Conservation (phyloP, 2,888 invertebrate species). For the Neoaliturus tenellus region DNA sequence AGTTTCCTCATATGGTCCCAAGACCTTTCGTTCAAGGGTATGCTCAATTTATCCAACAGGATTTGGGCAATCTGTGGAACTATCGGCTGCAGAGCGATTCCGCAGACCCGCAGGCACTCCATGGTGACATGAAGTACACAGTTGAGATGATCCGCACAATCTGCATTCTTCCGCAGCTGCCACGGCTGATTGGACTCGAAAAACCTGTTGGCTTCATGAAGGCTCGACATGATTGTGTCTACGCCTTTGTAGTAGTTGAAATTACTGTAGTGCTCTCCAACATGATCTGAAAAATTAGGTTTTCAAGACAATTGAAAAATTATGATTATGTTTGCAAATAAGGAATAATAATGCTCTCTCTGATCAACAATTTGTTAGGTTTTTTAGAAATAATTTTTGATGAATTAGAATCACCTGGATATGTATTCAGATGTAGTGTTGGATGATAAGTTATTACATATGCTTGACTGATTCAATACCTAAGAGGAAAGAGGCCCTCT, state of each 20-base stretch:
- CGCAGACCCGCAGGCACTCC: conserved; percentile 86
- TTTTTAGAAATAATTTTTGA: too few relatives aligned
- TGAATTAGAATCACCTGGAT: too few relatives aligned
- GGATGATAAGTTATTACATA: too few relatives aligned
- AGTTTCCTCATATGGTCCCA: conserved; percentile 74
- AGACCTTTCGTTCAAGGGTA: conserved; percentile 73
- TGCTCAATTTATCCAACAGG: conserved; percentile 82
- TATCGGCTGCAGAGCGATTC: conserved; percentile 90
- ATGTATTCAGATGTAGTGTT: too few relatives aligned
- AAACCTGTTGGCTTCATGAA: conserved; percentile 90
- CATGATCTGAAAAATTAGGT: conserved; percentile 75
- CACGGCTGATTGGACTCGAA: conserved; percentile 93
- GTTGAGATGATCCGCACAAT: conserved; percentile 75
- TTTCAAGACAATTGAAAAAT: too few relatives aligned
- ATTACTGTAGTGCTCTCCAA: conserved; percentile 81
- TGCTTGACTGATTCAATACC: too few relatives aligned
- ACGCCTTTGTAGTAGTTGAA: conserved; percentile 90
- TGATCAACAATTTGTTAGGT: too few relatives aligned
- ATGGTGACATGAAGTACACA: conserved; percentile 88
- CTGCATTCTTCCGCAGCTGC: conserved; percentile 81
- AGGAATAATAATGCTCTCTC: too few relatives aligned
- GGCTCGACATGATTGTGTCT: conserved; percentile 83
- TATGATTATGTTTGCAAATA: not conserved
- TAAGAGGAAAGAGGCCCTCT: too few relatives aligned
- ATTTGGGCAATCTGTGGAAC: conserved; percentile 83